Evolutionary conservation across 2,113 vertebrate species (phyloP), one percentile per base, ranked within the genome.

Genomic region (Siphamia tubifer): DNA sequence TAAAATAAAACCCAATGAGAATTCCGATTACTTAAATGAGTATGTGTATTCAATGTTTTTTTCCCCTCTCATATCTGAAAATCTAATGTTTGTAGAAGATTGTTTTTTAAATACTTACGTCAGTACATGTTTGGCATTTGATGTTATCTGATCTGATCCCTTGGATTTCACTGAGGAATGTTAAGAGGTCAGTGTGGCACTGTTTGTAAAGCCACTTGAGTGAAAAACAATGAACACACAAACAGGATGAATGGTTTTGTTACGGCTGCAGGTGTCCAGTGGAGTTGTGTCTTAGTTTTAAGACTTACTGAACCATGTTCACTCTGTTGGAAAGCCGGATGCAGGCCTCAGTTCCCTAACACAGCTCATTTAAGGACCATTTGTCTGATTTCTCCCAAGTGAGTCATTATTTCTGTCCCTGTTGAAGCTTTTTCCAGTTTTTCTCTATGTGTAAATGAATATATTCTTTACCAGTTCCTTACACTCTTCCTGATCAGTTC

Each of bases 191-290:
- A 65, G 8, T 15, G 25, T 36, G 43, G 20, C 47, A 45, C 16
- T 36, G 11, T 34, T 62, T 56, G 57, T 30, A 68, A 74, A 62
- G 40, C 13, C 51, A 30, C 17, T 53, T 20, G n/a, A 12, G 6
- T 52, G 2, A n/a, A 52, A 53, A 36, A 10, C 6, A 51, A 43
- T 40, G 10, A 19, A 42, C 38, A 38, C 17, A 27, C 19, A 58
- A 73, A 69, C 38, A 43, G 54, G 57, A 71, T 58, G 78, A 42
- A 53, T 24, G 23, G 9, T 60, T 44, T 25, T 44, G 21, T 51
- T 44, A 28, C 34, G 19, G 39, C 55, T 40, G 17, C 1, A 1
- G 2, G 7, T 9, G 4, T 38, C 48, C 32, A 27, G 12, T 36
- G 39, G 9, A 40, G 21, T 7, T 21, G 24, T 57, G 9, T 58